These are phyloP conservation scores for Mythimna vitellina DNA, from an alignment of 2,888 invertebrate species.

Conservation along the genomic window DNA sequence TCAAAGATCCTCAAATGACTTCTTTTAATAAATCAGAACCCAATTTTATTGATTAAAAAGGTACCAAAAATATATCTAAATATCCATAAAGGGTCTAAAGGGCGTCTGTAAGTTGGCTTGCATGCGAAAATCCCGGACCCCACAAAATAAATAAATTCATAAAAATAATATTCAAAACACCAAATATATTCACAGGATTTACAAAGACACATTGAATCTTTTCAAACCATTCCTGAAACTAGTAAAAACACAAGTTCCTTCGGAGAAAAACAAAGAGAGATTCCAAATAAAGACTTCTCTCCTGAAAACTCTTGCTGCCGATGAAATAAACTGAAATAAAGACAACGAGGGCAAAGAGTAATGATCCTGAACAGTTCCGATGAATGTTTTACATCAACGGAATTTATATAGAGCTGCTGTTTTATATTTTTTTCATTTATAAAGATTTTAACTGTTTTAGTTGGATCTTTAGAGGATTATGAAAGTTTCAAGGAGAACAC, in stretches of 20 bases:
- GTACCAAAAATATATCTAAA: too few relatives aligned
- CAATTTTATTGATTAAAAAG: too few relatives aligned
- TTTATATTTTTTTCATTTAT: neutral
- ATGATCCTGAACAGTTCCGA: conserved; percentile 85
- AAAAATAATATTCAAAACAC: neutral
- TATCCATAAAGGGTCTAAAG: too few relatives aligned
- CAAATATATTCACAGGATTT: neutral
- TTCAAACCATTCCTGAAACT: neutral
- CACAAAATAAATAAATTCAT: too few relatives aligned
- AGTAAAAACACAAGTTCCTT: neutral
- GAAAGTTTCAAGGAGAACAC: too few relatives aligned
- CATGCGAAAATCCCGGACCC: too few relatives aligned
- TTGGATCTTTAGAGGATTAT: too few relatives aligned
- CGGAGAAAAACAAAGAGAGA: conserved; percentile 43
- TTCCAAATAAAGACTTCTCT: conserved; percentile 55
- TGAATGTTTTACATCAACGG: conserved; percentile 83
- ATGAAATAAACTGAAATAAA: conserved; percentile 82
- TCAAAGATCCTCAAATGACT: too few relatives aligned
- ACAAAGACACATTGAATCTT: neutral
- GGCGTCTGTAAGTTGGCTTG: too few relatives aligned
- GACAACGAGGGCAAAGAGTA: conserved; percentile 87
- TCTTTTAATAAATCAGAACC: too few relatives aligned
- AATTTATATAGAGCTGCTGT: conserved; percentile 71
- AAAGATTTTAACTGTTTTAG: neutral
- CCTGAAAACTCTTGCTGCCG: conserved; percentile 65